A percentile compares a stretch with the other conserved stretches of the same genome.
Evolutionary conservation across 2,113 vertebrate genomes (phyloP).

Genomic region (Malaclemys terrapin): DNA sequence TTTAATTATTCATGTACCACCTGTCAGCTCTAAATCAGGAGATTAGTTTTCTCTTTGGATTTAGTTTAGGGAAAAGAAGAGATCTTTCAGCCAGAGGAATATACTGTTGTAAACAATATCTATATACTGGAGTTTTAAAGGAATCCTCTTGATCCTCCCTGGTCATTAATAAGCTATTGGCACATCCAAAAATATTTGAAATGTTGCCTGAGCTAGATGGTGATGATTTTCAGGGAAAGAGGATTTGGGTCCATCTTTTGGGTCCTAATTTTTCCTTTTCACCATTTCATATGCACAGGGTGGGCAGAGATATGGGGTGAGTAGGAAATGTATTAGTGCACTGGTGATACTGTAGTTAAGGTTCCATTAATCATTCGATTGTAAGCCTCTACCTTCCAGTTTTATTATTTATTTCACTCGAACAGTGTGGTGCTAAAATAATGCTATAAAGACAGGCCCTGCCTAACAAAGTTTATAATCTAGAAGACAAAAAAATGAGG

Average conservation of each 20-base stretch:
- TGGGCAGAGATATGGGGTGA: not conserved
- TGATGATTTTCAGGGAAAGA: conserved; percentile 62
- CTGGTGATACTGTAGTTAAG: not conserved
- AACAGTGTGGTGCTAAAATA: not conserved
- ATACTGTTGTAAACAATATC: conserved; percentile 68
- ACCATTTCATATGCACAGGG: conserved; percentile 54
- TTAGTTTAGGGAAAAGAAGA: conserved; percentile 57
- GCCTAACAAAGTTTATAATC: not conserved
- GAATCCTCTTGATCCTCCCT: conserved; percentile 64
- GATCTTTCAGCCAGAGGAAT: conserved; percentile 72
- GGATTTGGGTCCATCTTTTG: conserved; percentile 75
- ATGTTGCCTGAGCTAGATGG: conserved; percentile 67
- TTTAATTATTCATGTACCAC: conserved; percentile 85
- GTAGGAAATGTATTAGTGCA: fast-evolving
- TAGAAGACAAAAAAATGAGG: not conserved
- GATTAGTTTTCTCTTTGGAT: conserved; percentile 71
- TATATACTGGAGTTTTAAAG: conserved; percentile 70
- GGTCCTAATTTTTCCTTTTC: conserved; percentile 68
- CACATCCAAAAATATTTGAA: conserved; percentile 65
- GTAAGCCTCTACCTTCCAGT: not conserved
- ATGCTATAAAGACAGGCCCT: not conserved
- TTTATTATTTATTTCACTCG: not conserved
- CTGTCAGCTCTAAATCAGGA: conserved; percentile 81
- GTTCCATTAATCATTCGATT: not conserved
- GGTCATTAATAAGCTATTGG: conserved; percentile 55